Conservation (phyloP, 2,797 vertebrate genomes). For the Cynopterus sphinx region DNA sequence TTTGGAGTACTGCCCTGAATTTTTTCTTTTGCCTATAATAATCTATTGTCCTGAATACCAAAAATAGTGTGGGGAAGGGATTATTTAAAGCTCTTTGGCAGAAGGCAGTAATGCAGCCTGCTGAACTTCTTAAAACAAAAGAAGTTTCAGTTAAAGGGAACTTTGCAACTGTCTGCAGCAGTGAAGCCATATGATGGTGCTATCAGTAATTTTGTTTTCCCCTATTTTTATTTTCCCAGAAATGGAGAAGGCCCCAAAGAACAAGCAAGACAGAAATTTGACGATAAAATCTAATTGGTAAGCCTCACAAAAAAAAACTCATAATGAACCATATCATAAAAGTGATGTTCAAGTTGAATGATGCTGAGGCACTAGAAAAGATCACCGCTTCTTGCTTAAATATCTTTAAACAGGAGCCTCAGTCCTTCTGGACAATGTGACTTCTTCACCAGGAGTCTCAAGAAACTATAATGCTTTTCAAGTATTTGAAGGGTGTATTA, state of each 20-base stretch:
- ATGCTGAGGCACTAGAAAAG: neutral
- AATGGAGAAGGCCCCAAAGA: neutral
- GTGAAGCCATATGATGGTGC: neutral
- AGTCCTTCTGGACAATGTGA: neutral
- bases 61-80: conserved; percentile 64
- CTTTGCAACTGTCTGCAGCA: neutral
- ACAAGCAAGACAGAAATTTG: neutral
- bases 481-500: neutral
- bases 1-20: conserved; percentile 70
- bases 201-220: neutral
- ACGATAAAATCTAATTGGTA: neutral
- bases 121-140: conserved; percentile 71
- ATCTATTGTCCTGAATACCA: conserved; percentile 78
- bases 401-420: neutral
- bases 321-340: neutral
- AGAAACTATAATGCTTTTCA: neutral
- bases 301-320: neutral
- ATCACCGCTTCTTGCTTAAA: neutral
- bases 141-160: conserved; percentile 48
- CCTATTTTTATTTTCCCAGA: conserved; percentile 5
- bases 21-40: conserved; percentile 77
- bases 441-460: neutral
- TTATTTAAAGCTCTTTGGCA: conserved; percentile 73
- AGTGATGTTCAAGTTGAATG: neutral
- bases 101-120: conserved; percentile 47